phyloP scores from a whole-genome alignment of 1,140 invertebrate genomes.

The Zaprionus tsacasi region DNA sequence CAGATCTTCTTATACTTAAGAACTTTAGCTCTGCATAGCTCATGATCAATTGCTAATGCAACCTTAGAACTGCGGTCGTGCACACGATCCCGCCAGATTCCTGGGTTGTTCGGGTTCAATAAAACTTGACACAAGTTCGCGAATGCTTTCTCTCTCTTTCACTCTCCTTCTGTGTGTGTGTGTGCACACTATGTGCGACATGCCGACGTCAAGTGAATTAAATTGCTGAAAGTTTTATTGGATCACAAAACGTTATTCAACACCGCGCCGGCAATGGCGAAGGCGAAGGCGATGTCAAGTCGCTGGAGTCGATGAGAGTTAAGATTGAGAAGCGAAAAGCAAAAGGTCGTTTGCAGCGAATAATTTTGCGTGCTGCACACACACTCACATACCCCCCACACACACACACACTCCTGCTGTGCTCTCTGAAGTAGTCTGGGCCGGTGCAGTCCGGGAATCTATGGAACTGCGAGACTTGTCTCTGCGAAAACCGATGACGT shows the following conservation, averaged over 20 bases:
- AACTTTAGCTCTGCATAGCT: background rate
- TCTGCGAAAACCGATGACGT: slow-evolving; percentile 23
- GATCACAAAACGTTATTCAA: slow-evolving; percentile 83
- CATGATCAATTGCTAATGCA: slow-evolving; percentile 14
- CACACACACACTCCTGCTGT: background rate
- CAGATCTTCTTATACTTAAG: background rate
- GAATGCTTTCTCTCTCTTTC: background rate
- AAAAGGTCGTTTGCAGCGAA: slow-evolving; percentile 43
- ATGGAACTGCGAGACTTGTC: slow-evolving; percentile 3
- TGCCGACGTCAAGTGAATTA: slow-evolving; percentile 75
- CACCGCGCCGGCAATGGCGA: slow-evolving; percentile 53
- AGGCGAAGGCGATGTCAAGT: slow-evolving; percentile 38
- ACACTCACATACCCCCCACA: background rate
- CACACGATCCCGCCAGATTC: slow-evolving; percentile 25
- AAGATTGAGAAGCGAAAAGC: slow-evolving; percentile 10
- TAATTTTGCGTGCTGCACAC: slow-evolving; percentile 57
- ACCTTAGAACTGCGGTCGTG: slow-evolving; percentile 14
- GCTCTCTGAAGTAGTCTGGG: slow-evolving; percentile 20
- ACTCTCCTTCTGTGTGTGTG: background rate
- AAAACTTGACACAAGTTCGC: slow-evolving; percentile 57
- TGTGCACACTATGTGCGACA: slow-evolving; percentile 22
- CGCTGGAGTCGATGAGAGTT: slow-evolving; percentile 56
- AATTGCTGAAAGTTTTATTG: slow-evolving; percentile 79
- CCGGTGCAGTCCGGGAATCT: slow-evolving; percentile 8
- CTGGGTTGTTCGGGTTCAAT: slow-evolving; percentile 63